Conservation (phyloP, 1,140 invertebrate species). For the Hormaphis cornu region DNA sequence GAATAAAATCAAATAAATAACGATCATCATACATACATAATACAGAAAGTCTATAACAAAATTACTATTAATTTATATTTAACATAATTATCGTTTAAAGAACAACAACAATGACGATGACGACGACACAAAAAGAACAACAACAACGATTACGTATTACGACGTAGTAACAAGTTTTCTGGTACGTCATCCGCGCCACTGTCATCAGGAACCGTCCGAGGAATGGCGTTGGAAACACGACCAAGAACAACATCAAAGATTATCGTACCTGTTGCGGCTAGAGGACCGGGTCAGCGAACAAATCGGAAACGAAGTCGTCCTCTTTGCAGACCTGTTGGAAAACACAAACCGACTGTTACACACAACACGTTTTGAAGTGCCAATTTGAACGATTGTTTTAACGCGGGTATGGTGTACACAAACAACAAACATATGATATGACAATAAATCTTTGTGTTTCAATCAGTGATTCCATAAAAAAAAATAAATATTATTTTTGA, state of each 20-base stretch:
- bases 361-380: no score
- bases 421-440: no score
- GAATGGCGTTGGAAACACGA: slow-evolving; percentile 24
- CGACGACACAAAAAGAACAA: not conserved
- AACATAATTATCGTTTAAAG: not conserved
- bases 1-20: no score
- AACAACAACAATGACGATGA: not conserved
- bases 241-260: slow-evolving; percentile 30
- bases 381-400: no score
- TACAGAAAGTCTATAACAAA: not conserved
- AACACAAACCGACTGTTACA: no score
- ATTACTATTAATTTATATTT: not conserved
- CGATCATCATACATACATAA: not conserved
- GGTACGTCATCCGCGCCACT: not conserved
- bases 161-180: not conserved
- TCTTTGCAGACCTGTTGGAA: slow-evolving; percentile 28
- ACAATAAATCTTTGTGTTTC: no score
- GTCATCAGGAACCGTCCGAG: slow-evolving; percentile 26
- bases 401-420: no score
- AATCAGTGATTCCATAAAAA: no score
- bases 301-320: slow-evolving; percentile 31
- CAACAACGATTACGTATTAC: not conserved
- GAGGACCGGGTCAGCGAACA: slow-evolving; percentile 6
- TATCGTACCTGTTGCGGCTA: slow-evolving; percentile 1
- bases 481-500: no score